Base-by-base conservation (phyloP, 2,113 vertebrate species). In the Pedionomus torquatus region DNA sequence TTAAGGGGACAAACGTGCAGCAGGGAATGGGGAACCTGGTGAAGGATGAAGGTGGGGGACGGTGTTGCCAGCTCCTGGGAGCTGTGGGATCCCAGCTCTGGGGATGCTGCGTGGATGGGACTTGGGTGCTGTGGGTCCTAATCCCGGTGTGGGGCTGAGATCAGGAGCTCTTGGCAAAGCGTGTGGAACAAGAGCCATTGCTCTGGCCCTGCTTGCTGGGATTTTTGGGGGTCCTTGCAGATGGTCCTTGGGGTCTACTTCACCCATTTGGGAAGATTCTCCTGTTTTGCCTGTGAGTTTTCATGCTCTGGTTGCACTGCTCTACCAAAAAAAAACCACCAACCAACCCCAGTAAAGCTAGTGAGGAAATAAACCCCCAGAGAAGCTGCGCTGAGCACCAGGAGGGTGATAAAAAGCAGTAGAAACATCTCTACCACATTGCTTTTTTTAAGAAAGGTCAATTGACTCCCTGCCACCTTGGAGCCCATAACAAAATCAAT, bases 401-500 rank as follows among this genome's bases (percentile, higher is more conserved):
- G 41, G 26, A 65, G 58, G 16, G 39, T 3, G 16, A 76, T 61
- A 13, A 72, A 80, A 69, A 9, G 17, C 57, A 58, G 46, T 58
- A 93, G 69, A 52, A 85, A 61, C 5, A 30, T 54, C 58, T 86
- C 66, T 83, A n/a, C 74, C 24, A 49, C 49, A 57, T 80, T 60
- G 44, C 3, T 16, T 74, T 85, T 85, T 57, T 92, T 1, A 1
- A 66, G 46, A 92, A 90, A 95, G 86, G 86, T 96, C 86, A 87
- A 76, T 82, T 79, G 83, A 89, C 88, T 94, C 80, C 88, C 72
- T 87, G 60, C 65, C 74, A 88, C 95, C 69, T 79, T 19, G 10
- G 76, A 88, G 64, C 83, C 90, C 61, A 21, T 84, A 87, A 81
- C 86, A 91, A 89, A 96, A 87, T 93, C 41, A 17, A 93, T 75